These are phyloP conservation scores for Harmothoe impar DNA, from an alignment of 2,888 invertebrate genomes.

Conservation along the genomic window DNA sequence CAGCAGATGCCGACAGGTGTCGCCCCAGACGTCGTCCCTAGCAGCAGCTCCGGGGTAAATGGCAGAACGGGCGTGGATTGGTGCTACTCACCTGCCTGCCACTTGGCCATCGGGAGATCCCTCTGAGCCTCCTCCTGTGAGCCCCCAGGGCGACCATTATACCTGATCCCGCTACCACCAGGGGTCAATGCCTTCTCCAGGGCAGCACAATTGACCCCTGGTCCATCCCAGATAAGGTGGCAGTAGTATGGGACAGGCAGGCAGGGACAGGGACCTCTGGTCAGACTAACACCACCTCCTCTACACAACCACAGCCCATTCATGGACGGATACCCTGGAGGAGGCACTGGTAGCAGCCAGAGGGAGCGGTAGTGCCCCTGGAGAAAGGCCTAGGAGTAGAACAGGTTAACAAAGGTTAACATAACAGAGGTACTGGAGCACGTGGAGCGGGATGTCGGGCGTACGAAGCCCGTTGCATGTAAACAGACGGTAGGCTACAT, in stretches of 20 bases:
- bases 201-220: too few species aligned
- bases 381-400: background rate
- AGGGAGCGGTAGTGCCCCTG: background rate
- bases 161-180: background rate
- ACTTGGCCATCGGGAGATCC: background rate
- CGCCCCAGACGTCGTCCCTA: background rate
- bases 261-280: too few species aligned
- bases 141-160: background rate
- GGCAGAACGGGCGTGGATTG: background rate
- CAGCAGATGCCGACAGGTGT: background rate
- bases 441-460: background rate
- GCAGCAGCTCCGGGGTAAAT: background rate
- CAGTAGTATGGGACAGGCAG: too few species aligned
- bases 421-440: background rate
- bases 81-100: background rate
- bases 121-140: background rate
- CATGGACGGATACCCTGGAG: background rate
- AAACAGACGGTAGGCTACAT: constrained; percentile 1
- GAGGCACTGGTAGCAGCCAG: background rate
- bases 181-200: too few species aligned
- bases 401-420: background rate
- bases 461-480: constrained; percentile 2
- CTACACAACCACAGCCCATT: background rate
- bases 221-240: too few species aligned
- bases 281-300: background rate